Base-by-base conservation (phyloP, 1,140 invertebrate genomes). In the Lepidotrigona ventralis region DNA sequence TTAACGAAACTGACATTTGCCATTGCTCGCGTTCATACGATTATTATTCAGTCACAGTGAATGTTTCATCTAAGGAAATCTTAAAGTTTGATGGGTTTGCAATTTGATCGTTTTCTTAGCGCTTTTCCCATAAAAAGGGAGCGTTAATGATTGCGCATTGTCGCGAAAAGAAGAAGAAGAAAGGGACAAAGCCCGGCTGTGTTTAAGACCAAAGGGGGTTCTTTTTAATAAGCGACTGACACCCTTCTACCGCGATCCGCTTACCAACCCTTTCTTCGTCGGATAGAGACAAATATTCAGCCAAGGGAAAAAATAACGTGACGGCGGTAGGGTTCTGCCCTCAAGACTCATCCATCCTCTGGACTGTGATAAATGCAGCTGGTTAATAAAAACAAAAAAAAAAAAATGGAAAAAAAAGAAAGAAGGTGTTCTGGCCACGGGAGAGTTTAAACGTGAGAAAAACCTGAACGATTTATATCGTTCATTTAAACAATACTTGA, bases 161-260 rank as follows among this genome's bases (percentile, higher is more conserved):
- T 88, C 73, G 69, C 70, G 80, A 72, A 83, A 88, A 86, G 79
- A 74, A 77, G 79, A 74, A 73, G 56, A 79, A n/a, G 76, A 51
- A 79, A 73, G 85, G 75, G 79, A 88, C 80, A 89, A 88, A 89
- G 74, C 77, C 85, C 66, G 71, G 68, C 66, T 46, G 81, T 75
- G 81, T 81, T 86, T 84, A 86, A 81, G 81, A 82, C 78, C 79
- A 81, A 89, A 86, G 81, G 85, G 84, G 74, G 79, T 74, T 86
- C 84, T 86, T 89, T 88, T 89, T 90, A 90, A 89, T 90, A 90
- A 90, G 86, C 88, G 88, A 66, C 85, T 85, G 83, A 90, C 85
- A 89, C 88, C 84, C 86, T 86, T 90, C 83, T 85, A 79, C 69
- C 81, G 76, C 79, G 85, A 89, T 88, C 85, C 84, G 85, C 88